Evolutionary conservation across 1,140 invertebrate genomes (phyloP), one percentile per base, ranked within the genome.

Genomic region (Brachystomella parvula): DNA sequence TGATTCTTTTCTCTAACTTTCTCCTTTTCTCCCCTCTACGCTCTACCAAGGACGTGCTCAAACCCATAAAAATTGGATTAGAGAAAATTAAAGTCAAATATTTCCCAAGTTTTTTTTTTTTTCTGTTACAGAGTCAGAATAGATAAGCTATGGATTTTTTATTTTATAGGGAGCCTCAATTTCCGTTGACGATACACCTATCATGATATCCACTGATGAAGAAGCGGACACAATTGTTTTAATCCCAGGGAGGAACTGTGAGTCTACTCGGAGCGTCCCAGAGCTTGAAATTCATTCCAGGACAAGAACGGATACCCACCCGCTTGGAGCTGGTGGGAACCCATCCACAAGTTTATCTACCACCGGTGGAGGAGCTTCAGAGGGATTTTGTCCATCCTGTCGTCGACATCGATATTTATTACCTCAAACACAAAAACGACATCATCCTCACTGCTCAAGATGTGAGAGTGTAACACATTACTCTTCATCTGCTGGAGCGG

Each of bases 241-340:
- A 6, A 24, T 53, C 29, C 39, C 69, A 0, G 39, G 62, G 49
- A 47, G 63, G 17, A 61, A 33, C 35, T 53, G 64, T 2, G 76
- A 75, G 58, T 84, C 86, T n/a, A 85, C 88, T 15, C 83, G 89
- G 75, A 90, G 88, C 68, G 90, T 93, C 69, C 90, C 90, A 19
- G 90, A 93, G 76, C 89, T 94, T 73, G 90, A 92, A 79, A 80
- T 92, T 63, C 89, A 92, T 78, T 90, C 88, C 77, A 80, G 85
- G 72, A 80, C 75, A 12, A 63, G 71, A n/a, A 73, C 71, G 30
- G 69, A 64, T 24, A 57, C 56, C 21, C 72, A 66, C 39, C 69
- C 49, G 2, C 58, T 69, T 21, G 69, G 44, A 12, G 15, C 49
- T 19, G 28, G 33, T 15, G 32, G 26, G 29, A 53, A 28, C 21